Evolutionary conservation across 2,888 invertebrate species (phyloP), one percentile per base, ranked within the genome.

Genomic region (Molorchus minor): DNA sequence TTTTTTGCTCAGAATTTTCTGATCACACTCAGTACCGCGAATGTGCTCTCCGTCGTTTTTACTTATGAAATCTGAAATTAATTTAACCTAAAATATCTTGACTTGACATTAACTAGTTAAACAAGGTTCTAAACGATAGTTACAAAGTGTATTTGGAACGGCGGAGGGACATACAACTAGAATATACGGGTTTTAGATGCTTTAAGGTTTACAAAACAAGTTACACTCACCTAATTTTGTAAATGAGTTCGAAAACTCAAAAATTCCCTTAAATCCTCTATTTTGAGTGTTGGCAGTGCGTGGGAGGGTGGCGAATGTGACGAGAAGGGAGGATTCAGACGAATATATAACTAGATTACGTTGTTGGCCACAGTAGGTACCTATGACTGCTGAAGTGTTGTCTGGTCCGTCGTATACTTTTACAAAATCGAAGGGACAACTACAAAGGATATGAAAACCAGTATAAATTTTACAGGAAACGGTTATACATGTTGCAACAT

Each of bases 351-450:
- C 95, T 82, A 97, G 87, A 84, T 96, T 95, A 80, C 96, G 89
- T 83, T 96, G 96, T 82, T 96, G 96, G 71, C 97, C 97, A 84
- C 98, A 98, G 84, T 97, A 97, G 70, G 94, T 96, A 77, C 96
- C 96, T 81, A 98, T 96, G 78, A 93, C 88, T 64, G 95, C 93
- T 70, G 94, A 91, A 70, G 90, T 85, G 81, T 91, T 92, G 82
- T 94, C 91, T 68, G 89, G 87, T 69, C 98, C 98, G 84, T 99
- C 98, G 84, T 93, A 96, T 71, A 99, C 91, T 83, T 94, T 94
- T 75, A 99, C 93, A 84, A 91, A 96, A 85, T 99, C 98, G 85
- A 97, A 97, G 64, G 98, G 98, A 85, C 98, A 99, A 82, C 98
- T 98, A 83, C 20, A 83, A 83, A 64, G 56, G 52, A 64, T 59